Conservation (phyloP, 2,888 invertebrate genomes). For the Ornithoptera alexandrae region DNA sequence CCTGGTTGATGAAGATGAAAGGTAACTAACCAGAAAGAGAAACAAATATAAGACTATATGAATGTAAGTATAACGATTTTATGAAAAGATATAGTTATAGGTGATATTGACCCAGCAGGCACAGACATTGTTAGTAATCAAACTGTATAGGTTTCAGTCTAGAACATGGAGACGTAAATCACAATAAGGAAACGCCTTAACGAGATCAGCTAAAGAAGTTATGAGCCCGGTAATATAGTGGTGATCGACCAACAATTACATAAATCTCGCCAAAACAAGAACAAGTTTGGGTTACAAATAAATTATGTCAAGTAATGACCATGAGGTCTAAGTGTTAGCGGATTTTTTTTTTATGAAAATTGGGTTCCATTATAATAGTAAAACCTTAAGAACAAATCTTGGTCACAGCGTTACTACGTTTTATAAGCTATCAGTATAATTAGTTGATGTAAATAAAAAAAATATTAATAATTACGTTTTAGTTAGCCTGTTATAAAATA, state of each 20-base stretch:
- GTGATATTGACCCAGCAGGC: not conserved
- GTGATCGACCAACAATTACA: conserved; percentile 32
- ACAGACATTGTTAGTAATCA: not conserved
- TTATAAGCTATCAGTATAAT: no score
- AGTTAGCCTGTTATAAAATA: no score
- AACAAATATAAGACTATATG: no score
- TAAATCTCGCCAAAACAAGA: conserved; percentile 33
- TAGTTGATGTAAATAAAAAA: no score
- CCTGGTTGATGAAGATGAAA: no score
- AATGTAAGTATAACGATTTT: no score
- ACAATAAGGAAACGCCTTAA: conserved; percentile 31
- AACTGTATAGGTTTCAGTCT: not conserved
- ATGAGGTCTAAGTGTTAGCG: conserved; percentile 13
- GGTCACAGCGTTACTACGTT: no score
- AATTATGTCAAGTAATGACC: conserved; percentile 30
- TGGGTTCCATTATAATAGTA: no score
- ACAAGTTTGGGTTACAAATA: conserved; percentile 32
- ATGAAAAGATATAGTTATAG: not conserved
- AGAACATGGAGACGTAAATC: conserved; percentile 10
- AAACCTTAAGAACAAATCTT: no score
- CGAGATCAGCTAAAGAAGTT: conserved; percentile 31
- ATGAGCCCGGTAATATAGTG: conserved; percentile 25
- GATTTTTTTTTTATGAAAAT: not conserved
- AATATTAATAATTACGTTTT: no score
- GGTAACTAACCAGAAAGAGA: no score